Base-by-base conservation (phyloP, 2,888 invertebrate species). In the Autographa pulchrina region DNA sequence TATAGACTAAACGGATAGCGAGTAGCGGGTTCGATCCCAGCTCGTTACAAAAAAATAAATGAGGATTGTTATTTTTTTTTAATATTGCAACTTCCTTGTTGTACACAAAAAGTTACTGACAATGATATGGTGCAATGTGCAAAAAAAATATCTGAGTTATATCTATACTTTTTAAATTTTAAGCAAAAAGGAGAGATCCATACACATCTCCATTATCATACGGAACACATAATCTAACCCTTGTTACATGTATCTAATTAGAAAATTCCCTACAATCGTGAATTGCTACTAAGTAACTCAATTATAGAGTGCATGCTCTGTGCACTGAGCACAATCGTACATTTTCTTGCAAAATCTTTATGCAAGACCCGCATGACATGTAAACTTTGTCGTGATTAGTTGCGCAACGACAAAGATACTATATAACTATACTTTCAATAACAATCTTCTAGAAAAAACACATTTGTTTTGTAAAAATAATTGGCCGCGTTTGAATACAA, bases 311-410 rank as follows among this genome's bases (percentile, higher is more conserved):
- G 18, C 38, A 52, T 60, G 14, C 32, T n/a, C 11, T 56, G 43
- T 16, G 18, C 31, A 25, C 20, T 20, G 18, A 32, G 32, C 18
- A 18, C 31, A 25, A 25, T 56, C 54, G 54, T 56, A 56, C 25
- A 54, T 59, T 59, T 32, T 41, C 9, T n/a, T 62, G 32, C 54
- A n/a, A 20, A 31, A 43, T 59, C 20, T 62, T 60, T 52, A 32
- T 59, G 54, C 54, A 56, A 56, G 20, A 25, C 54, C 54, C 54
- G 54, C 25, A 56, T 25, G 20, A 56, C 54, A 25, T 11, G 13
- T 18, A 7, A 20, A 56, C 54, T 56, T 7, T 56, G 20, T 54
- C 18, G 54, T 20, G 54, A 48, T 48, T 56, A 56, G 54, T 56
- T 20, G 20, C 54, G 54, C 25, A 56, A 56, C 54, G 4, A 25